Base-by-base conservation (phyloP, 2,797 vertebrate species). In the Falco biarmicus region DNA sequence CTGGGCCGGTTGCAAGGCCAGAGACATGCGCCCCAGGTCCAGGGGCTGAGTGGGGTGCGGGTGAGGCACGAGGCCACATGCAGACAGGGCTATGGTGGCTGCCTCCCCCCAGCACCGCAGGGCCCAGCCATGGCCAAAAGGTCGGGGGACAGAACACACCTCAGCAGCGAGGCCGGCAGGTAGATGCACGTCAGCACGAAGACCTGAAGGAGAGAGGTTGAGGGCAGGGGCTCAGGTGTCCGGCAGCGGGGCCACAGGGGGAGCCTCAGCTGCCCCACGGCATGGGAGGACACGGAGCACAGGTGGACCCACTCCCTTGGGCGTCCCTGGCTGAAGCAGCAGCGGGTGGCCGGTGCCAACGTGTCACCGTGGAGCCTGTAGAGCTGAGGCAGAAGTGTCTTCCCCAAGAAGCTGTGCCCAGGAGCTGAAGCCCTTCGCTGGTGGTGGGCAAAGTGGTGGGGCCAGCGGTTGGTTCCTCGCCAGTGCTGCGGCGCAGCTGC, bases 91-190 rank as follows among this genome's bases (percentile, higher is more conserved):
- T 2, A 4, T 1, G 5, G 28, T n/a, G 10, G 29, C 61, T 32
- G 61, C 43, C 28, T 10, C 37, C 51, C 37, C 22, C 32, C 56
- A 11, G 50, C 37, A 7, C 45, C 10, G 5, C 26, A 4, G 31
- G 31, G 26, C 16, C 48, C 81, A 17, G 26, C 45, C 21, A 7
- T 0, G 41, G 14, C 12, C 25, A 4, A 8, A 16, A 78, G 59
- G 25, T 32, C 0, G 3, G 50, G 11, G 28, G 50, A 9, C 73
- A 54, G 94, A 2, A 76, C 96, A 24, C 84, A 97, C 95, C 95
- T 97, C 25, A 97, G 92, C 71, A 94, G 82, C 1, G 89, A 87
- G 56, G 88, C 89, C 5, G 26, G 34, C 70, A 96, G 25, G 87
- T 76, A 93, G 87, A 90, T 12, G 3, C 87, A 87, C 0, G 57